Base-by-base conservation (phyloP, 1,140 invertebrate species). In the Hydropsyche tenuis region DNA sequence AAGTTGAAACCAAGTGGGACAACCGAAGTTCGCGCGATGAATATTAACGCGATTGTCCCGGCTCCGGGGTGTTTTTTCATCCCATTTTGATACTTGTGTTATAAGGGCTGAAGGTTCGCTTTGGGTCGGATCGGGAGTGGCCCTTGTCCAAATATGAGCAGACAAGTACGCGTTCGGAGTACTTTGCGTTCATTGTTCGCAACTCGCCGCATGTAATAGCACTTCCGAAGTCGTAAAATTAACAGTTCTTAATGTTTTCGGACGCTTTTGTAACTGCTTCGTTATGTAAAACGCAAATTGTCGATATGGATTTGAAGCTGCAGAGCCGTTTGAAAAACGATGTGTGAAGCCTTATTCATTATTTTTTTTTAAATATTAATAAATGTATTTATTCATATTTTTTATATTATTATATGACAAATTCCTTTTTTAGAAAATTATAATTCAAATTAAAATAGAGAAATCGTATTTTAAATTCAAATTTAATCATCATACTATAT, bases 1-100 rank as follows among this genome's bases (percentile, higher is more conserved):
- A 70, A 70, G 68, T 70, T 56, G 68, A 70, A 70, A 56, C 48
- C 68, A 56, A 56, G 51, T 70, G 48, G 68, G 68, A 70, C 48
- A 56, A 56, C 25, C 30, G 25, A 45, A 70, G 68, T 70, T 27
- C 68, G 43, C 14, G 48, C 68, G 68, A 70, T 56, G 68, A 70
- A 70, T 70, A 70, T 70, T 70, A 70, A 70, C 11, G 23, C 51
- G 48, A 56, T 23, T 6, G 23, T 48, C 43, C 30, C 42, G 63
- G 27, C 30, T 18, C 23, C 60, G 20, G 16, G 1, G 7, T 18
- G 48, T n/a, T n/a, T n/a, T n/a, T n/a, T n/a, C n/a, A n/a, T n/a
- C n/a, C 48, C 16, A 53, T 5, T 16, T 5, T 14, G 16, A 53
- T 16, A 4, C 48, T 5, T 53, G 16, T 18, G 9, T 20, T 20